Evolutionary conservation across 1,140 invertebrate genomes (phyloP), one percentile per base, ranked within the genome.

Genomic region (Melipona quadrifasciata): DNA sequence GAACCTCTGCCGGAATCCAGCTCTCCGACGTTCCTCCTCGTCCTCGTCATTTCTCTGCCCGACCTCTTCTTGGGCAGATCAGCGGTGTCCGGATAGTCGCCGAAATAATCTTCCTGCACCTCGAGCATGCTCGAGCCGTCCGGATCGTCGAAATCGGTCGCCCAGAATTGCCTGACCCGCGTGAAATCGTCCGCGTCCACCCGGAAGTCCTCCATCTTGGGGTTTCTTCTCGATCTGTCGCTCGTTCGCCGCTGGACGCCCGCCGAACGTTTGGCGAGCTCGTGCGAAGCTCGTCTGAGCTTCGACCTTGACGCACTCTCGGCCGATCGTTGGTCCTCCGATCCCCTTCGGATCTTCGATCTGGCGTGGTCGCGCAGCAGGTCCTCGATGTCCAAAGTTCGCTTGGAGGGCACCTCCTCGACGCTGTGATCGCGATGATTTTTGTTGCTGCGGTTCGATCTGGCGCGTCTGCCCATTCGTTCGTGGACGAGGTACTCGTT

Each of bases 401-500:
- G 76, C 17, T 73, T 74, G 67, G 90, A 70, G 19, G 85, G 82
- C 8, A 61, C 34, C 57, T 86, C 81, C 39, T 90, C 89, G 27
- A 84, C 70, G 61, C 78, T 87, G 84, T 75, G 73, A 27, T 91
- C 90, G 51, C 84, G 80, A 75, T 83, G 90, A 31, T 8, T 81
- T n/a, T 85, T 78, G 47, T 72, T 87, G 24, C 88, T 85, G 74
- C 86, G 87, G 61, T 90, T 91, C 81, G 92, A 91, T 55, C 92
- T 89, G 24, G 90, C 89, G 27, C 89, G 89, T 79, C 92, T 90
- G 34, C 89, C 90, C 64, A 90, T 88, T 11, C 90, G 91, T 72
- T 94, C 93, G 77, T 89, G 92, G 4, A 93, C 80, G 39, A 92
- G 87, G 71, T 94, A 94, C 84, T 94, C 91, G 89, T 93, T 92